Conservation (phyloP, 2,888 invertebrate species). For the Protonemura montana region DNA sequence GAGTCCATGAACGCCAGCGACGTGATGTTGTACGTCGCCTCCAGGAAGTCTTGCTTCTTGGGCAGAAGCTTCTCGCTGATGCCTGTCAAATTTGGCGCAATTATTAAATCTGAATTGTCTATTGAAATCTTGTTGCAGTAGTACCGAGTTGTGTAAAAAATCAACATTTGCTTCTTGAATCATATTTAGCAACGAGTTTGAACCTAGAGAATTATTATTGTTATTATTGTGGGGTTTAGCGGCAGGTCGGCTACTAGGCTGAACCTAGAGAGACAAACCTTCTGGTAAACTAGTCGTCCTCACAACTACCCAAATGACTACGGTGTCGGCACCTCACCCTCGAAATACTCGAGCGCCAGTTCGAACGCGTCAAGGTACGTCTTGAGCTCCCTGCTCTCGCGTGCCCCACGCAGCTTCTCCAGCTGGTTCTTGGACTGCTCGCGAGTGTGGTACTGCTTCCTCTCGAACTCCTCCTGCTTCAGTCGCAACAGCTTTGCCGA, state of each 20-base stretch:
- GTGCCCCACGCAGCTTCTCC: slow-evolving; percentile 18
- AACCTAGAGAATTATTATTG: too few species aligned
- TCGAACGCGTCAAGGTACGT: neutral
- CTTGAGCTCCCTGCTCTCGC: slow-evolving; percentile 13
- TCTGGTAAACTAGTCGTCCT: too few species aligned
- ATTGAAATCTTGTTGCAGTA: too few species aligned
- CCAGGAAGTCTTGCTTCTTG: slow-evolving; percentile 14
- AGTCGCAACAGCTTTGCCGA: slow-evolving; percentile 55
- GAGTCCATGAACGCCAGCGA: slow-evolving; percentile 20
- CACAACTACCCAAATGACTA: too few species aligned
- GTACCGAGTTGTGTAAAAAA: too few species aligned
- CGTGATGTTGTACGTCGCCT: slow-evolving; percentile 14
- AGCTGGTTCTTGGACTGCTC: neutral
- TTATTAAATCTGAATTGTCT: too few species aligned
- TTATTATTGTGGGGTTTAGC: too few species aligned
- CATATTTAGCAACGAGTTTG: too few species aligned
- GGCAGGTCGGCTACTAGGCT: too few species aligned
- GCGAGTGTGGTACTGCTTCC: slow-evolving; percentile 37
- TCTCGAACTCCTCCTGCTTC: slow-evolving; percentile 54
- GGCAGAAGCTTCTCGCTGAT: neutral
- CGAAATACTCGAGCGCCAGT: neutral
- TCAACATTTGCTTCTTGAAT: too few species aligned
- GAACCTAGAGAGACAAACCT: too few species aligned
- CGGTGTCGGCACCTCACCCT: neutral
- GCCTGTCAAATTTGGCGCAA: neutral